phyloP scores from a whole-genome alignment of 2,888 invertebrate genomes.

The Graphium colonna region DNA sequence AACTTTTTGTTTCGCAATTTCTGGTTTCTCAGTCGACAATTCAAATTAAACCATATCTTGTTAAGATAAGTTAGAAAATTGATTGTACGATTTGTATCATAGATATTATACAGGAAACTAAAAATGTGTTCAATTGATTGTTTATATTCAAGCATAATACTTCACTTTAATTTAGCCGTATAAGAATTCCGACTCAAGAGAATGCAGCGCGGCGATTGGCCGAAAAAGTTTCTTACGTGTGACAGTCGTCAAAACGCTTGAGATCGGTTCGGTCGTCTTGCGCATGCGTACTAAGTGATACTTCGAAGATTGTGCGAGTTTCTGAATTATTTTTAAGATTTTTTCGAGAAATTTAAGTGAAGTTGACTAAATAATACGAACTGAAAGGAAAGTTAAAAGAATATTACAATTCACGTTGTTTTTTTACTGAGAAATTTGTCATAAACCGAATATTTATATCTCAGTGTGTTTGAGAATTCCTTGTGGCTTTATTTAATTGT shows the following conservation, averaged over 20 bases:
- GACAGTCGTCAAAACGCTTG: slow-evolving; percentile 45
- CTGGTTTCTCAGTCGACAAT: slow-evolving; percentile 11
- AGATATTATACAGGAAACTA: slow-evolving; percentile 45
- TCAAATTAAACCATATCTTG: slow-evolving; percentile 20
- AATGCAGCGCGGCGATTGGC: slow-evolving; percentile 60
- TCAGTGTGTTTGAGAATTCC: slow-evolving; percentile 26
- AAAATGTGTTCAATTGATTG: slow-evolving; percentile 39
- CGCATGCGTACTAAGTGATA: slow-evolving; percentile 41
- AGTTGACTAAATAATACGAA: not conserved
- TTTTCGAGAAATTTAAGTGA: slow-evolving; percentile 4
- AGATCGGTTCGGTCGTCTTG: slow-evolving; percentile 35
- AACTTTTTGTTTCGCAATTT: slow-evolving; percentile 32
- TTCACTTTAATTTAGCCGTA: slow-evolving; percentile 52
- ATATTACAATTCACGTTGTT: not conserved
- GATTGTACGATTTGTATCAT: slow-evolving; percentile 25
- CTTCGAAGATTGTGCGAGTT: slow-evolving; percentile 17
- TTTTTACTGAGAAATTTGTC: slow-evolving; percentile 15
- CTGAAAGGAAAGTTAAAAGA: not conserved
- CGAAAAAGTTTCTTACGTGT: slow-evolving; percentile 29
- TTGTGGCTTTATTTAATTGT: slow-evolving; percentile 25
- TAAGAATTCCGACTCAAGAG: slow-evolving; percentile 56
- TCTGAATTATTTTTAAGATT: slow-evolving; percentile 34
- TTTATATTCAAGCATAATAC: slow-evolving; percentile 42
- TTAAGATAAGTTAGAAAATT: slow-evolving; percentile 27
- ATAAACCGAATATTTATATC: slow-evolving; percentile 19